These are phyloP conservation scores for Sesamia nonagrioides DNA, from an alignment of 1,140 invertebrate genomes.

Conservation along the genomic window DNA sequence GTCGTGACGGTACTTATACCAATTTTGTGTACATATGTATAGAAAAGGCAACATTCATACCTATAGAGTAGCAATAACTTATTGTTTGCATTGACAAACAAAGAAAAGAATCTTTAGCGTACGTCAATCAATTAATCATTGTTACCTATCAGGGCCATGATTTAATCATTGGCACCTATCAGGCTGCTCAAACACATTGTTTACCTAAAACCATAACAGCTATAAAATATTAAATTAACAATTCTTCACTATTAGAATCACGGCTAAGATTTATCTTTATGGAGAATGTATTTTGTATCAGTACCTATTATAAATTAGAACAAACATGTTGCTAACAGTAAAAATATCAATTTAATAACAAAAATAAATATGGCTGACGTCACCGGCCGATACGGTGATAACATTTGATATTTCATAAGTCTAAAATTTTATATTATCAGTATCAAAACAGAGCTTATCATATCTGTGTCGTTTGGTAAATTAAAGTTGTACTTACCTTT, in stretches of 20 bases:
- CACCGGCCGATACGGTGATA: slow-evolving; percentile 40
- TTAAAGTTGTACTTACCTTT: slow-evolving; percentile 31
- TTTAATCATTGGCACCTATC: not conserved
- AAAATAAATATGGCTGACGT: slow-evolving; percentile 51
- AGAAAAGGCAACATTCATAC: not conserved
- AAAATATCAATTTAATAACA: slow-evolving; percentile 31
- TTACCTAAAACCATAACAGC: not conserved
- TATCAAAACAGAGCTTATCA: slow-evolving; percentile 35
- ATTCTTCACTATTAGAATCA: not conserved
- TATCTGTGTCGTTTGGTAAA: slow-evolving; percentile 27
- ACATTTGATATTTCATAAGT: slow-evolving; percentile 26
- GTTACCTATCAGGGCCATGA: too few species aligned
- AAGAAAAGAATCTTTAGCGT: too few species aligned
- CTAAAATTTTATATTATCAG: slow-evolving; percentile 26
- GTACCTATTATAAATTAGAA: slow-evolving; percentile 13
- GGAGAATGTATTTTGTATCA: not conserved
- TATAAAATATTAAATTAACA: slow-evolving; percentile 13
- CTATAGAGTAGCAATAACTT: not conserved
- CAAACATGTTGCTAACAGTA: not conserved
- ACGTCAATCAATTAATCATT: too few species aligned
- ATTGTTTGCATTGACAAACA: too few species aligned
- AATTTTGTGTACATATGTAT: not conserved
- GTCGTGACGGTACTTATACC: too few species aligned
- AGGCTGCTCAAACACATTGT: not conserved
- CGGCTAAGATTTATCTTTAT: not conserved